These are phyloP conservation scores for Thereva unica DNA, from an alignment of 2,888 invertebrate species.

Conservation along the genomic window DNA sequence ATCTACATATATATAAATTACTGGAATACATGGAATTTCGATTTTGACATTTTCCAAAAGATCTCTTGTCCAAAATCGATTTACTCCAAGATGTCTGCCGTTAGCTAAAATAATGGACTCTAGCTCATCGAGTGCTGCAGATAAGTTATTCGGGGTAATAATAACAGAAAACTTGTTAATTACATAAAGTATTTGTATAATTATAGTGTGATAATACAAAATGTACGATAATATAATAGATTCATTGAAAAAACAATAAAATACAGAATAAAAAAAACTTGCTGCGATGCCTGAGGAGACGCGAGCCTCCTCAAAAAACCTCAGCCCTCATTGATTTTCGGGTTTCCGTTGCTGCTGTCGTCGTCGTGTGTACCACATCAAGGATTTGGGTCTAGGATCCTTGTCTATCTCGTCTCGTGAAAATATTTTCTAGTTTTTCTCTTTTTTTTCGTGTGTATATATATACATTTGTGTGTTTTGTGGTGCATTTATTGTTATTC, in stretches of 20 bases:
- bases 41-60: slow-evolving; percentile 9
- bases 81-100: slow-evolving; percentile 22
- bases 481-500: slow-evolving; percentile 29
- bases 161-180: slow-evolving; percentile 1
- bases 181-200: background rate
- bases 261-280: slow-evolving; percentile 10
- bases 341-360: slow-evolving; percentile 27
- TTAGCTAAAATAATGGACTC: slow-evolving; percentile 25
- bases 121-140: slow-evolving; percentile 13
- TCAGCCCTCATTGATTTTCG: slow-evolving; percentile 36
- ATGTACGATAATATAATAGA: background rate
- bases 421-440: background rate
- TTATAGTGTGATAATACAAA: background rate
- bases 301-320: slow-evolving; percentile 18
- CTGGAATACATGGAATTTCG: too few relatives aligned
- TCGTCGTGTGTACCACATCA: slow-evolving; percentile 26
- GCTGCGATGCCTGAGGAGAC: slow-evolving; percentile 25
- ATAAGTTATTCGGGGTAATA: slow-evolving; percentile 16
- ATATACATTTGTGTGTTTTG: slow-evolving; percentile 26
- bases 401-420: slow-evolving; percentile 25
- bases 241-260: slow-evolving; percentile 2
- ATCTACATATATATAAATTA: too few relatives aligned
- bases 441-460: slow-evolving; percentile 8
- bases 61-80: slow-evolving; percentile 20
- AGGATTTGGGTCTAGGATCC: slow-evolving; percentile 16